These are phyloP conservation scores for Xenopus borealis DNA, from an alignment of 2,113 vertebrate species.

Conservation along the genomic window DNA sequence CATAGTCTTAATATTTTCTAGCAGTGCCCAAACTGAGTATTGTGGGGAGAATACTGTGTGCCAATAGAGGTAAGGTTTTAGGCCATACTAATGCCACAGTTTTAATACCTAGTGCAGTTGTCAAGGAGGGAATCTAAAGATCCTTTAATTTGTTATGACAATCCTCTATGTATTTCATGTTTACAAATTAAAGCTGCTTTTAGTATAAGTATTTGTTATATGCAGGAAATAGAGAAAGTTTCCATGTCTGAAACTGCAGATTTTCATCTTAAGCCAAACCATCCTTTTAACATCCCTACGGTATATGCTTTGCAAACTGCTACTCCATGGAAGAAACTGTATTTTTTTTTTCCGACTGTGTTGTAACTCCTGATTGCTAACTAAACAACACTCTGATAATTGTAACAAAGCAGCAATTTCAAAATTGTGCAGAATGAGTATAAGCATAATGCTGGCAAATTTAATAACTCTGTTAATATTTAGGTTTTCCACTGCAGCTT, in stretches of 20 bases:
- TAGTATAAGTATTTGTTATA: background rate
- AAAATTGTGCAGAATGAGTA: too few species aligned
- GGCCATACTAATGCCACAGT: too few species aligned
- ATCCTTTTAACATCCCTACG: background rate
- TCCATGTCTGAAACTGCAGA: background rate
- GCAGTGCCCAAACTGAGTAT: too few species aligned
- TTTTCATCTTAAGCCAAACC: background rate
- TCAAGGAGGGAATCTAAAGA: background rate
- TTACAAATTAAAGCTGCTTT: background rate
- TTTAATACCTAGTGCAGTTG: background rate
- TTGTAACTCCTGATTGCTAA: background rate
- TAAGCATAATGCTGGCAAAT: background rate
- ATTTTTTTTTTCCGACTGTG: background rate
- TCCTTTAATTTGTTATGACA: background rate
- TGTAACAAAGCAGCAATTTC: background rate
- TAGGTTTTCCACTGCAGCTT: background rate
- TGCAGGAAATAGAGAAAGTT: background rate
- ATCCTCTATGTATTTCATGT: background rate
- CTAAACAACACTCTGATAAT: background rate
- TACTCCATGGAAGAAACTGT: background rate
- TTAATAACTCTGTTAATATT: background rate
- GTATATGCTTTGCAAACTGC: background rate
- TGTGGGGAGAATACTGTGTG: too few species aligned
- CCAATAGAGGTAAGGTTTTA: too few species aligned
- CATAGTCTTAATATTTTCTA: too few species aligned